Conservation (phyloP, 2,888 invertebrate species). For the Leptarthrus brevirostris region DNA sequence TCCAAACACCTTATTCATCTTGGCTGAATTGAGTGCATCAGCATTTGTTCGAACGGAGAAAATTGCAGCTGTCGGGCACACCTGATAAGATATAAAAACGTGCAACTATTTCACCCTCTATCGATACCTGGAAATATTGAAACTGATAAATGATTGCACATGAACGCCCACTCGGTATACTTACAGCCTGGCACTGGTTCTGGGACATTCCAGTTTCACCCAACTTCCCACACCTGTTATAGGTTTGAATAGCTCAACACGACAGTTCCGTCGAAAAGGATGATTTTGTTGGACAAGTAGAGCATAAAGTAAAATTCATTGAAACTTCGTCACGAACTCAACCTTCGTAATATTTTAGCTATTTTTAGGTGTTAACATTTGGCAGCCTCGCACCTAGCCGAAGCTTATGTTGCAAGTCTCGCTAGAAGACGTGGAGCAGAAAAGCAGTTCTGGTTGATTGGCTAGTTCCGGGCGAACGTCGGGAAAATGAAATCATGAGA, state of each 20-base stretch:
- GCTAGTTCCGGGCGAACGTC: background rate
- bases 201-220: background rate
- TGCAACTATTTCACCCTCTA: constrained; percentile 26
- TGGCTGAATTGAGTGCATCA: constrained; percentile 12
- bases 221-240: background rate
- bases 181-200: background rate
- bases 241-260: background rate
- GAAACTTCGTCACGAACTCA: constrained; percentile 16
- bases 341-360: background rate
- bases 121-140: constrained; percentile 31
- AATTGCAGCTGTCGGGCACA: constrained; percentile 19
- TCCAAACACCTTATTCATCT: constrained; percentile 9
- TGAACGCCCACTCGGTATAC: background rate
- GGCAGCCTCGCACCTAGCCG: background rate
- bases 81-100: constrained; percentile 9
- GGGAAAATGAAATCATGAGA: background rate
- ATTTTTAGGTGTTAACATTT: constrained; percentile 18
- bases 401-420: background rate
- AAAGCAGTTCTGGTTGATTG: background rate
- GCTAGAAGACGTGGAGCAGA: background rate
- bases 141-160: constrained; percentile 38
- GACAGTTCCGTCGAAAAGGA: background rate
- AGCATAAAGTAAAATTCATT: constrained; percentile 8
- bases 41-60: constrained; percentile 13
- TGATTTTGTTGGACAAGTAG: background rate